phyloP scores from a whole-genome alignment of 1,140 invertebrate genomes.

The Oryctes rhinoceros region DNA sequence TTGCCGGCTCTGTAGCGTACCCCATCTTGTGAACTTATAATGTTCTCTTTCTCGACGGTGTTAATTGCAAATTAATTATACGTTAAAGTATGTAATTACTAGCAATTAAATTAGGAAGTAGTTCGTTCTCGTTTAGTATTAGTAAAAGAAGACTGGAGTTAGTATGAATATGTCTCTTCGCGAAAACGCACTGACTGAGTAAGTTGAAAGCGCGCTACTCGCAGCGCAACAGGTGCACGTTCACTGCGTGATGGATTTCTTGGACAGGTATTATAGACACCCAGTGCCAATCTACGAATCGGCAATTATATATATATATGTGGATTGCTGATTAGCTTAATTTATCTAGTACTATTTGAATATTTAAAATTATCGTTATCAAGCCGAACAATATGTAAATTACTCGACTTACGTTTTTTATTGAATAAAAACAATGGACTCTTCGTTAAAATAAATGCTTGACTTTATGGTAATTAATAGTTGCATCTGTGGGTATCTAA shows the following conservation, averaged over 20 bases:
- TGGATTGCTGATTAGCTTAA: conserved; percentile 30
- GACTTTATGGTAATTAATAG: too few relatives aligned
- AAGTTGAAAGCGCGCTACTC: neutral
- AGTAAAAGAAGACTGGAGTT: neutral
- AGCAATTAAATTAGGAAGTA: neutral
- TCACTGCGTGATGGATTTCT: conserved; percentile 21
- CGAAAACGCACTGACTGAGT: conserved; percentile 17
- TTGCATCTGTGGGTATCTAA: too few relatives aligned
- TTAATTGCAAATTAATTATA: neutral
- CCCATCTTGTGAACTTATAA: conserved; percentile 16
- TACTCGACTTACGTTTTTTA: neutral
- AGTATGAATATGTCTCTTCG: neutral
- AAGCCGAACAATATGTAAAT: neutral
- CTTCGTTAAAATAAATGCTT: too few relatives aligned
- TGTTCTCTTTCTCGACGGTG: neutral
- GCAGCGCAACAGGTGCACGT: conserved; percentile 9
- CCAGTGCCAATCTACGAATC: neutral
- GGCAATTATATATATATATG: conserved; percentile 28
- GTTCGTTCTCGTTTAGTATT: neutral
- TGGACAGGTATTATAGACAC: neutral
- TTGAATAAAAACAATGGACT: too few relatives aligned
- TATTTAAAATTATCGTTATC: conserved; percentile 31
- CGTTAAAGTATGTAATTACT: too few relatives aligned
- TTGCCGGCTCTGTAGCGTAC: conserved; percentile 28
- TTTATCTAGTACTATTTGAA: conserved; percentile 25